Conservation (phyloP, 2,113 vertebrate genomes). For the Mustelus asterias region DNA sequence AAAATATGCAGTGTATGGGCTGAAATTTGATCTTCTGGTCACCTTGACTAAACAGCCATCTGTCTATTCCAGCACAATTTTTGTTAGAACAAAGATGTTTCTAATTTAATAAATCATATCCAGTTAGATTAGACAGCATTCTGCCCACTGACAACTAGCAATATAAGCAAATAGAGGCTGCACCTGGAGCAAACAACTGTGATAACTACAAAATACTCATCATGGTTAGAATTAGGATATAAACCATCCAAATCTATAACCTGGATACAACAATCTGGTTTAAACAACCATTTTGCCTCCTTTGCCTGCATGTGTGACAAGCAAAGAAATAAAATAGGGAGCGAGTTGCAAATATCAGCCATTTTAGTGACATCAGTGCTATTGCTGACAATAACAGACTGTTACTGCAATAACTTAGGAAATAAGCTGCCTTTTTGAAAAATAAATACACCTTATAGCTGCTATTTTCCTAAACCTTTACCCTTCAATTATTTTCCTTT, state of each 20-base stretch:
- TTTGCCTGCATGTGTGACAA: background rate
- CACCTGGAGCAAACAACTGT: constrained; percentile 3
- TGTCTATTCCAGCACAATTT: constrained; percentile 19
- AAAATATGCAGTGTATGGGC: constrained; percentile 2
- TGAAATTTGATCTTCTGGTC: constrained; percentile 35
- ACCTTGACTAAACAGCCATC: constrained; percentile 33
- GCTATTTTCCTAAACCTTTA: background rate
- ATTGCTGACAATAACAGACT: background rate
- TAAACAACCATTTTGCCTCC: background rate
- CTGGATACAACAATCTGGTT: background rate
- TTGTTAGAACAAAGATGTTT: constrained; percentile 18
- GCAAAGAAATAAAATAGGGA: background rate
- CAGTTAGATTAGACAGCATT: background rate
- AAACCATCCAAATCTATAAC: background rate
- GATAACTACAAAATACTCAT: background rate
- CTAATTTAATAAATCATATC: constrained; percentile 30
- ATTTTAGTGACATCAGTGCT: background rate
- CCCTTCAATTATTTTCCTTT: background rate
- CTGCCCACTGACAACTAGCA: background rate
- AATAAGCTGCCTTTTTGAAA: background rate
- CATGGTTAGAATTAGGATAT: background rate
- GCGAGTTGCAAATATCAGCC: background rate
- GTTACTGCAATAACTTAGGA: background rate
- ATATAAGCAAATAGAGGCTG: background rate
- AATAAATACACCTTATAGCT: background rate